Conservation (phyloP, 2,888 invertebrate genomes). For the Diaphora mendica region DNA sequence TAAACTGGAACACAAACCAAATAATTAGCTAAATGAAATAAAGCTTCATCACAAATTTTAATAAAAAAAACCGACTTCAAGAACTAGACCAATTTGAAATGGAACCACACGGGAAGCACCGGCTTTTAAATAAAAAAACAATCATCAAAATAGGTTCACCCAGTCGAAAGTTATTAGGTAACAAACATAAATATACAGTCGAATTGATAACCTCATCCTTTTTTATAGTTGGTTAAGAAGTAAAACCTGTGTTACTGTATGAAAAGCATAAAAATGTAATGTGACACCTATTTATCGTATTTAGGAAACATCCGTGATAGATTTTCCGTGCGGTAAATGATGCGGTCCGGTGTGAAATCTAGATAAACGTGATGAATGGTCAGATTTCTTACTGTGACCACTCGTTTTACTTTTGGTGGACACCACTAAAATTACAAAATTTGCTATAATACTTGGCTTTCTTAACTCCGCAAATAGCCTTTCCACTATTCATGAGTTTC, state of each 20-base stretch:
- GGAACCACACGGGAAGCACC: no score
- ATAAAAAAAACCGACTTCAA: no score
- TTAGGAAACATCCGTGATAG: conserved; percentile 66
- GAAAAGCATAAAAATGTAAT: conserved; percentile 32
- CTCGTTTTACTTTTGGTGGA: conserved; percentile 68
- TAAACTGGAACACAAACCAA: no score
- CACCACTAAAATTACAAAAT: conserved; percentile 57
- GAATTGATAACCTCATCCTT: no score
- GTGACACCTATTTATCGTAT: conserved; percentile 57
- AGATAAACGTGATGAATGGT: conserved; percentile 78
- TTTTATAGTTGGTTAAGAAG: no score
- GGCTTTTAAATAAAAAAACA: no score
- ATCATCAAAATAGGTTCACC: no score
- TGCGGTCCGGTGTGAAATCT: conserved; percentile 72
- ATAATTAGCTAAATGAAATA: no score
- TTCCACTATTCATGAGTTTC: conserved; percentile 49
- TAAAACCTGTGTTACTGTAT: background rate
- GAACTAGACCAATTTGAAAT: no score
- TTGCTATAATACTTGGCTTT: conserved; percentile 60
- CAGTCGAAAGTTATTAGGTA: no score
- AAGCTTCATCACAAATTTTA: no score
- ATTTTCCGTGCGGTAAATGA: conserved; percentile 69
- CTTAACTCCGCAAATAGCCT: conserved; percentile 46
- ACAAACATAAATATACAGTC: no score
- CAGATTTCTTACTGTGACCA: conserved; percentile 66